Evolutionary conservation across 2,113 vertebrate species (phyloP).

Genomic region (Oriolus oriolus): DNA sequence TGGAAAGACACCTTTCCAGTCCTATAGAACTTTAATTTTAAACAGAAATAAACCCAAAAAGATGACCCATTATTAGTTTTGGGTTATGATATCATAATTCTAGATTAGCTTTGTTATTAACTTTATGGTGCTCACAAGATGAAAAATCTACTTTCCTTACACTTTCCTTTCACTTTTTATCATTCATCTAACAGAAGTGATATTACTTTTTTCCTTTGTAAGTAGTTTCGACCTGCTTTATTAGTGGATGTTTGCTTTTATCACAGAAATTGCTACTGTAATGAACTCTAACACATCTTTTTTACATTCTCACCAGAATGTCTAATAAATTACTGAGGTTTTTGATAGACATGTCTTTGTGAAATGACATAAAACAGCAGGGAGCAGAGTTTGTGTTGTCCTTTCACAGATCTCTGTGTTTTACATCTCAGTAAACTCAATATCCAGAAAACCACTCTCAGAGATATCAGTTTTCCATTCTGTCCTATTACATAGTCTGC

Average conservation of each 20-base stretch:
- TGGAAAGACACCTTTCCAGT: neutral
- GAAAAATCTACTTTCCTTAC: neutral
- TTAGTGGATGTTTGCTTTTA: neutral
- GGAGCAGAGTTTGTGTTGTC: neutral
- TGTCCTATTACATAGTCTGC: neutral
- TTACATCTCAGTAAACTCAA: neutral
- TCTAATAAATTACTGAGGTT: neutral
- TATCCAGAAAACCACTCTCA: neutral
- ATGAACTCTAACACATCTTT: neutral
- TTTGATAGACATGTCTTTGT: neutral
- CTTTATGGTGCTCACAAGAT: neutral
- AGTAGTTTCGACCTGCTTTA: neutral
- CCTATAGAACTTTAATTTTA: neutral
- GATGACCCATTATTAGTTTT: neutral
- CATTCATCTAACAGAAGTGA: neutral
- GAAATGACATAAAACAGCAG: neutral
- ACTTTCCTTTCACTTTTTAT: neutral
- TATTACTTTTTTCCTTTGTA: neutral
- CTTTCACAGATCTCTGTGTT: neutral
- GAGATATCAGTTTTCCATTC: neutral
- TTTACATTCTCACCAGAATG: neutral
- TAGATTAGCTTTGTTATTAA: neutral
- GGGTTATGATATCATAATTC: neutral
- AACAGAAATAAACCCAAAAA: neutral
- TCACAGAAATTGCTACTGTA: neutral